Evolutionary conservation across 2,888 invertebrate genomes (phyloP).

Genomic region (Sarcophaga variegata): DNA sequence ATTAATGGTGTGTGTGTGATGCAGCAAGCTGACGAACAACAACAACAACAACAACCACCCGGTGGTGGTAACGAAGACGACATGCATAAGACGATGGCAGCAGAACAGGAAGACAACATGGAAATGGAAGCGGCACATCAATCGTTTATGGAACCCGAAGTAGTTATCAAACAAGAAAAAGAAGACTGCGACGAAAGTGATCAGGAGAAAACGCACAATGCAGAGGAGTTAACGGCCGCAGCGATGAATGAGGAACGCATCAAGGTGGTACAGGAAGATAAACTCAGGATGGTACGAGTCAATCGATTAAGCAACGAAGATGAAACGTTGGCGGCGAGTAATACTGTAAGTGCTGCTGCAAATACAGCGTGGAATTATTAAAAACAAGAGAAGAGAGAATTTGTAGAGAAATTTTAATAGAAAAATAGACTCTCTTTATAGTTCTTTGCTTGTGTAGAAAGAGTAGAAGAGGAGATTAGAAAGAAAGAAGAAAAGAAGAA

Average conservation of each 20-base stretch:
- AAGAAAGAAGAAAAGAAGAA: neutral
- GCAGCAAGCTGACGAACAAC: conserved; percentile 89
- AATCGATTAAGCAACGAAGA: conserved; percentile 76
- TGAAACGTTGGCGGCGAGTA: conserved; percentile 62
- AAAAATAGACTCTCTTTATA: conserved; percentile 45
- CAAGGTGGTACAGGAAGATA: conserved; percentile 76
- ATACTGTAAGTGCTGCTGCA: conserved; percentile 39
- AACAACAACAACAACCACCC: conserved; percentile 81
- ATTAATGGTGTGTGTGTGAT: conserved; percentile 97
- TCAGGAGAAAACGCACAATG: conserved; percentile 61
- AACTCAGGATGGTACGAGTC: conserved; percentile 78
- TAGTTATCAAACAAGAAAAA: conserved; percentile 79
- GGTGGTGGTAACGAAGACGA: conserved; percentile 61
- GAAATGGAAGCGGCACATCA: conserved; percentile 76
- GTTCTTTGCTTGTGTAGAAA: conserved; percentile 43
- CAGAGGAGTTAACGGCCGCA: conserved; percentile 1
- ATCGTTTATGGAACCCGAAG: conserved; percentile 80
- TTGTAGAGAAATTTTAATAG: neutral
- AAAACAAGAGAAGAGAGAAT: neutral
- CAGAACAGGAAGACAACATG: conserved; percentile 54
- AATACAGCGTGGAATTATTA: conserved; percentile 75
- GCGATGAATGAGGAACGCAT: conserved; percentile 61
- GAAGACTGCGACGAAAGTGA: conserved; percentile 78
- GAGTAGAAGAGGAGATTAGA: neutral
- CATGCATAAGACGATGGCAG: conserved; percentile 29